Conservation (phyloP, 2,888 invertebrate genomes). For the Nephrotoma guestfalica region DNA sequence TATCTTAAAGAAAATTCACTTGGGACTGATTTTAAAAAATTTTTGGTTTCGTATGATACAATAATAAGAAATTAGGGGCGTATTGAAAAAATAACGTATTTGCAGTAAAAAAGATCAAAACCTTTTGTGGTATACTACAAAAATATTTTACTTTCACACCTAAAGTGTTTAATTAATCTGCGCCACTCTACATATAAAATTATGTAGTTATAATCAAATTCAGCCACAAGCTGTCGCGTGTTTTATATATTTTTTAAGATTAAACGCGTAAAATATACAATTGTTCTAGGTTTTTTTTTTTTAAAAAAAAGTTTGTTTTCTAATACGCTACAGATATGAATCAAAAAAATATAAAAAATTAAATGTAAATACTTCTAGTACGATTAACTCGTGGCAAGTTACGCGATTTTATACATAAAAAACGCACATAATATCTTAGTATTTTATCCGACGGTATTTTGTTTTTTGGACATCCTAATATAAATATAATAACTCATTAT, state of each 20-base stretch:
- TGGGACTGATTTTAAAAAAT: neutral
- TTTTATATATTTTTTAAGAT: neutral
- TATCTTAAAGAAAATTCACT: neutral
- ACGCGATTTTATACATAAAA: neutral
- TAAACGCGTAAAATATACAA: neutral
- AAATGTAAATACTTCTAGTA: neutral
- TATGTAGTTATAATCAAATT: neutral
- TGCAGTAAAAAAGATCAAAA: neutral
- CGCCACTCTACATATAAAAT: neutral
- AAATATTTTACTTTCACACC: neutral
- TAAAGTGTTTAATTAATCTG: neutral
- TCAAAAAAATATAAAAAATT: neutral
- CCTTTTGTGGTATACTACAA: neutral
- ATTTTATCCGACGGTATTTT: neutral
- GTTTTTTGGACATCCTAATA: neutral
- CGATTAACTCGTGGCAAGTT: neutral
- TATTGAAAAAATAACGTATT: neutral
- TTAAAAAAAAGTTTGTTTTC: neutral
- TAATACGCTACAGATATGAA: neutral
- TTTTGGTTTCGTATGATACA: neutral
- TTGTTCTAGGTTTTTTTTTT: neutral
- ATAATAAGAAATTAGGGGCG: neutral
- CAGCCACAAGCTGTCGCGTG: neutral
- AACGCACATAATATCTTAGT: neutral
- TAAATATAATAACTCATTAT: neutral